Base-by-base conservation (phyloP, 2,113 vertebrate genomes). In the Dicaeum eximium region DNA sequence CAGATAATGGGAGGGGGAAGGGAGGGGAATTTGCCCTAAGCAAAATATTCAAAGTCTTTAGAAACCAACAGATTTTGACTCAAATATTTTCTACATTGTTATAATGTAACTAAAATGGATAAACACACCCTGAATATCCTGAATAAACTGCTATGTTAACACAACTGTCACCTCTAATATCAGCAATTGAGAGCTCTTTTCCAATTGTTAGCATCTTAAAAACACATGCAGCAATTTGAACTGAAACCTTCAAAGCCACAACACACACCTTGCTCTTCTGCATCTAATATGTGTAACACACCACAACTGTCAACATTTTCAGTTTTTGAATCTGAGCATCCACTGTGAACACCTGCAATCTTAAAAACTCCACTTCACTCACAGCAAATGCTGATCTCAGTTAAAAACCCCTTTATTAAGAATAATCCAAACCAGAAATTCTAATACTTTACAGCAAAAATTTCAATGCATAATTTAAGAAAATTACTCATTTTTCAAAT, bases 401-500 rank as follows among this genome's bases (percentile, higher is more conserved):
- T 61, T 86, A 67, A 89, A 91, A 90, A 27, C 0, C 3, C 3
- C 33, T 97, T 96, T 97, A 97, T 97, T 97, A 83, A 94, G 45
- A 88, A 7, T 42, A 86, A 69, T 20, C 15, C 50, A 90, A 96
- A 80, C 4, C 14, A 93, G 30, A 71, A 80, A 79, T 58, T 62
- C 51, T 71, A 92, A 72, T 61, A 80, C 23, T 61, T 81, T 80
- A 82, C 13, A 90, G 51, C 45, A 93, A 86, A 28, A 67, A 79
- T 62, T 66, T 58, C 31, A 86, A 93, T 44, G 22, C 16, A 89
- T 69, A 96, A 96, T 83, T 95, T 94, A 90, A 83, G 48, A 95
- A 95, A 90, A 92, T 62, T 35, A 84, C 23, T 31, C 5, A 58
- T 56, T 96, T 93, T 90, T 84, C 64, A 66, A 54, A 62, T 57